phyloP scores from a whole-genome alignment of 2,797 vertebrate genomes.

The Urosaurus nigricauda region DNA sequence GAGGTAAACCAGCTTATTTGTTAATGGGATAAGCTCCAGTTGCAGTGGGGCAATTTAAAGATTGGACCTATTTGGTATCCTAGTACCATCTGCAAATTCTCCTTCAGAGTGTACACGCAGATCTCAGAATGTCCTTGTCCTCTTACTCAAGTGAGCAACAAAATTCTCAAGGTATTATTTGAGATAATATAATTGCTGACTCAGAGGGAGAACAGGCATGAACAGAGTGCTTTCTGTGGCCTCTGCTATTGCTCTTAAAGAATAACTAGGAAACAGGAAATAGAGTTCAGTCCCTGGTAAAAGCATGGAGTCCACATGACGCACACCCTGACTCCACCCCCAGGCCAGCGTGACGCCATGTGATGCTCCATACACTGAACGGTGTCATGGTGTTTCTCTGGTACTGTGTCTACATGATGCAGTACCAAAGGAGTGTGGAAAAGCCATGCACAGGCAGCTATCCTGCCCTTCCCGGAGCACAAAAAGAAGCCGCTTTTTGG shows the following conservation, averaged over 20 bases:
- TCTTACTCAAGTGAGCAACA: background rate
- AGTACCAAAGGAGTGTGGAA: too few relatives aligned
- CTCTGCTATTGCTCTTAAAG: constrained; percentile 23
- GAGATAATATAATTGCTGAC: background rate
- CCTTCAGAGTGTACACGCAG: background rate
- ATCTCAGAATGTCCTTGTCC: background rate
- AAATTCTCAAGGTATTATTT: background rate
- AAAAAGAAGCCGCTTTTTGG: too few relatives aligned
- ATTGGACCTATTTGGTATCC: background rate
- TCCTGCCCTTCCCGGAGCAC: too few relatives aligned
- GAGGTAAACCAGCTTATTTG: too few relatives aligned
- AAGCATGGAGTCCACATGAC: background rate
- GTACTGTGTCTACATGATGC: too few relatives aligned
- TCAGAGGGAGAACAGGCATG: background rate
- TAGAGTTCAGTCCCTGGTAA: constrained; percentile 8
- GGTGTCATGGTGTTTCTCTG: too few relatives aligned
- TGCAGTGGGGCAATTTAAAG: background rate
- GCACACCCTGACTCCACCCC: too few relatives aligned
- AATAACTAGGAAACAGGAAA: constrained; percentile 42
- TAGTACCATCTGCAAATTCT: background rate
- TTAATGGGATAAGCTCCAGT: too few relatives aligned
- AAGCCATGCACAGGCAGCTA: too few relatives aligned
- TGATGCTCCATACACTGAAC: too few relatives aligned
- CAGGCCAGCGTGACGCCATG: too few relatives aligned
- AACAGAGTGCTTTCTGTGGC: constrained; percentile 2